Evolutionary conservation across 1,140 invertebrate genomes (phyloP).

Genomic region (Danaus melanippus): DNA sequence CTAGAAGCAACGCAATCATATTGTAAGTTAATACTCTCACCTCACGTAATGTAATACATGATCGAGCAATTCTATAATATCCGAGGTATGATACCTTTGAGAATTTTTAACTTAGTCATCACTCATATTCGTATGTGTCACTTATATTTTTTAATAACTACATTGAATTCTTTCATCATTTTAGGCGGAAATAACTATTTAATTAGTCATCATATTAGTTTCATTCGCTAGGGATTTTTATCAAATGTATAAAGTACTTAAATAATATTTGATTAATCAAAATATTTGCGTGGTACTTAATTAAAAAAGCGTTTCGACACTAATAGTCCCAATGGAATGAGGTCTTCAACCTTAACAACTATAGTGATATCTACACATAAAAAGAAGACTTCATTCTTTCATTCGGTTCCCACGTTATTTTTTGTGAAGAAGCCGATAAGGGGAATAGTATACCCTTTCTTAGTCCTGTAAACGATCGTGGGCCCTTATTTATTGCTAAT

Average conservation of each 20-base stretch:
- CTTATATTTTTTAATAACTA: slow-evolving; percentile 10
- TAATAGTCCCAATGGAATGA: slow-evolving; percentile 28
- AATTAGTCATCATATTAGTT: slow-evolving; percentile 5
- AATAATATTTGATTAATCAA: slow-evolving; percentile 1
- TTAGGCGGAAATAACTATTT: slow-evolving; percentile 10
- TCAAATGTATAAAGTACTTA: not conserved
- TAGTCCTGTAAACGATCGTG: slow-evolving; percentile 56
- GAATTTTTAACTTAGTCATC: slow-evolving; percentile 16
- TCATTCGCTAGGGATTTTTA: no score
- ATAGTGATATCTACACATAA: slow-evolving; percentile 45
- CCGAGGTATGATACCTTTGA: not conserved
- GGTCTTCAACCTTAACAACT: slow-evolving; percentile 51
- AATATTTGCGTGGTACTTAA: slow-evolving; percentile 12
- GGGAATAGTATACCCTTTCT: slow-evolving; percentile 65
- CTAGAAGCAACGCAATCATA: no score
- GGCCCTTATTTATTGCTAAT: slow-evolving; percentile 67
- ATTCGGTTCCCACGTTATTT: slow-evolving; percentile 66
- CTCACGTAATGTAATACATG: no score
- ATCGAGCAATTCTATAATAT: no score
- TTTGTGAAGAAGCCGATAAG: slow-evolving; percentile 60
- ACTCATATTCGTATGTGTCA: slow-evolving; percentile 10
- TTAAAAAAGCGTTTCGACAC: slow-evolving; percentile 21
- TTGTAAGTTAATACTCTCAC: no score
- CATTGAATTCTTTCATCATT: slow-evolving; percentile 9
- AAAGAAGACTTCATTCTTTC: slow-evolving; percentile 60